These are phyloP conservation scores for Forbesichthys papilliferus DNA, from an alignment of 2,113 vertebrate genomes.

Conservation along the genomic window DNA sequence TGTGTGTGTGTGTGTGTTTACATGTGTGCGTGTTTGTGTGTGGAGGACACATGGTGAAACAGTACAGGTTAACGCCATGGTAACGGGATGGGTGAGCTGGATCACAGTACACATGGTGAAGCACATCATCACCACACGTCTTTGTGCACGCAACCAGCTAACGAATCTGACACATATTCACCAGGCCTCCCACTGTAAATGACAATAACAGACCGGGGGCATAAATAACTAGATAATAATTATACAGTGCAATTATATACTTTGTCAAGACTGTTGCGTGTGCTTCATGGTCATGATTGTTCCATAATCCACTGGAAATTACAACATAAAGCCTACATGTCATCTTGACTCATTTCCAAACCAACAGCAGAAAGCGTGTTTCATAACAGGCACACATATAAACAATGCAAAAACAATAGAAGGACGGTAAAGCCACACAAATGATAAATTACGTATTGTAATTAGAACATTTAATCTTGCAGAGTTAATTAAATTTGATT, in stretches of 20 bases:
- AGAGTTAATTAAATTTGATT: slow-evolving; percentile 59
- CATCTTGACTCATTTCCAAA: slow-evolving; percentile 42
- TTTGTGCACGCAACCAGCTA: background rate
- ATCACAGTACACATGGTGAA: too few species aligned
- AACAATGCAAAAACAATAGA: slow-evolving; percentile 29
- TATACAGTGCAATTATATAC: slow-evolving; percentile 40
- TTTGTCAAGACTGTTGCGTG: slow-evolving; percentile 15
- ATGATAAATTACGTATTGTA: slow-evolving; percentile 30
- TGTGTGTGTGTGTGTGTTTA: too few species aligned
- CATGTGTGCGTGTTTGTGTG: too few species aligned
- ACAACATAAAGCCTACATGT: slow-evolving; percentile 39
- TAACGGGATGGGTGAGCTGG: too few species aligned
- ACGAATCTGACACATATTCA: slow-evolving; percentile 8
- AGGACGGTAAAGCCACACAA: slow-evolving; percentile 21
- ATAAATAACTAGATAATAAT: slow-evolving; percentile 43
- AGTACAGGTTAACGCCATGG: too few species aligned
- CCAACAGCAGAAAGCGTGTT: slow-evolving; percentile 27
- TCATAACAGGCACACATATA: slow-evolving; percentile 18
- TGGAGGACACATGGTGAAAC: too few species aligned
- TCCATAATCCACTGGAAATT: slow-evolving; percentile 41
- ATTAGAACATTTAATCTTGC: slow-evolving; percentile 41
- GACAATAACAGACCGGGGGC: slow-evolving; percentile 15
- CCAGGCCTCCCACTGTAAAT: slow-evolving; percentile 2
- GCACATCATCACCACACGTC: background rate
- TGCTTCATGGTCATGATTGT: slow-evolving; percentile 32